Conservation (phyloP, 2,797 vertebrate species). For the Vireo griseus region DNA sequence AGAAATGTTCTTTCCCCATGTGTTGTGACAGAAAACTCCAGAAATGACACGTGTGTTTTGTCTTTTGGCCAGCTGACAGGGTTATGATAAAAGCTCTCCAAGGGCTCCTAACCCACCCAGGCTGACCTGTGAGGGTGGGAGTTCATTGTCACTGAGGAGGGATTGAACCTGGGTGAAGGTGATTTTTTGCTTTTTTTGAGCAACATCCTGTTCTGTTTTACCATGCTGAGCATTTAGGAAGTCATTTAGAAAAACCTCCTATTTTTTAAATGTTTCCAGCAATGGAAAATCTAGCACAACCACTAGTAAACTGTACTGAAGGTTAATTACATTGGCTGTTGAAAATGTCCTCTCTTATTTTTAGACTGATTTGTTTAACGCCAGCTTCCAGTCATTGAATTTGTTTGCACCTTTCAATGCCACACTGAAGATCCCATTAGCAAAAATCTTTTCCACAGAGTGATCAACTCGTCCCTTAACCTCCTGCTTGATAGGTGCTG, state of each 20-base stretch:
- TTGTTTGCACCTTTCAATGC: not conserved
- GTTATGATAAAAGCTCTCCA: not conserved
- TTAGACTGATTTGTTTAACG: not conserved
- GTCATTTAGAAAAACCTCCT: not conserved
- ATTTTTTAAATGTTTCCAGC: slow-evolving; percentile 28
- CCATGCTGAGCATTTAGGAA: not conserved
- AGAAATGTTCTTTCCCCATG: not conserved
- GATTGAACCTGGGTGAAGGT: not conserved
- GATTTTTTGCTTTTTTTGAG: not conserved
- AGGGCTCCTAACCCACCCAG: not conserved
- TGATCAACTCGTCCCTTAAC: not conserved
- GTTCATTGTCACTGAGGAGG: not conserved
- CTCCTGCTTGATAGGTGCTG: not conserved
- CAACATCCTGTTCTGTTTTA: not conserved
- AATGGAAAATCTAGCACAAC: slow-evolving; percentile 13
- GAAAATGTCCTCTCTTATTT: slow-evolving; percentile 20
- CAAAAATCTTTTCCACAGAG: not conserved
- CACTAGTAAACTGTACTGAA: not conserved
- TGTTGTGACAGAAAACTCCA: not conserved
- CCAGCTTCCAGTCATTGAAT: not conserved
- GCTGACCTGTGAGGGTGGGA: not conserved
- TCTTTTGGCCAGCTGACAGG: not conserved
- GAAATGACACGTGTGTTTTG: not conserved
- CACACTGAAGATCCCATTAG: not conserved
- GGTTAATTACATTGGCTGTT: slow-evolving; percentile 39